Percentiles rank a stretch among this genome's conserved stretches.
phyloP scores from a whole-genome alignment of 2,888 invertebrate species.

The Geophilus truncorum region DNA sequence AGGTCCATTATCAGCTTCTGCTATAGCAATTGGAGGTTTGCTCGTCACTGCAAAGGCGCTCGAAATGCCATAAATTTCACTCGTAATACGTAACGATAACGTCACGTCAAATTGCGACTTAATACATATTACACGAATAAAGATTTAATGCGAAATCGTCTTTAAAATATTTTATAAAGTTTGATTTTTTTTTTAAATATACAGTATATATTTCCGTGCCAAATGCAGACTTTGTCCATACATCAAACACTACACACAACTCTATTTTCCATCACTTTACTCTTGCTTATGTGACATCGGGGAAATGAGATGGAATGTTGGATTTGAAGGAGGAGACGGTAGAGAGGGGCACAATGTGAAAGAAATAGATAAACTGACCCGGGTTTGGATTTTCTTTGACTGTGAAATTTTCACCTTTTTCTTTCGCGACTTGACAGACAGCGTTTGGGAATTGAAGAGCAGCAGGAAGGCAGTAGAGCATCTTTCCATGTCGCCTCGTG shows the following conservation, averaged over 20 bases:
- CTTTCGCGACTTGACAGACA: not conserved
- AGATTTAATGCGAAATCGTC: too few species aligned
- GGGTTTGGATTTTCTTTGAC: slow-evolving; percentile 5
- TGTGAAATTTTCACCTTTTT: slow-evolving; percentile 10
- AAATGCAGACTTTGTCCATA: not conserved
- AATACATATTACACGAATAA: too few species aligned
- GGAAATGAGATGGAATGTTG: not conserved
- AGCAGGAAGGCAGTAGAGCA: not conserved
- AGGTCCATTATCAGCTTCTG: not conserved
- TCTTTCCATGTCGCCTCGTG: not conserved
- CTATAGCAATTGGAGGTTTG: not conserved
- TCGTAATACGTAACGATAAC: not conserved
- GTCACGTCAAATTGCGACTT: too few species aligned
- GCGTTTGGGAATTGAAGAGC: slow-evolving; percentile 22
- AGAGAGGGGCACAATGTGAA: not conserved
- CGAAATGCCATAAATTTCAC: not conserved
- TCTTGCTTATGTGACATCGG: not conserved
- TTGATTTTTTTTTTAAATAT: too few species aligned
- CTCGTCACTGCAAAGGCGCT: not conserved
- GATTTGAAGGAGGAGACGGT: not conserved
- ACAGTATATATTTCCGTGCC: not conserved
- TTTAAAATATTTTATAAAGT: too few species aligned
- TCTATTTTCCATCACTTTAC: slow-evolving; percentile 17
- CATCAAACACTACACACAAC: not conserved
- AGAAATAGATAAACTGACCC: not conserved